phyloP scores from a whole-genome alignment of 2,888 invertebrate genomes.

The Tetragonisca angustula region DNA sequence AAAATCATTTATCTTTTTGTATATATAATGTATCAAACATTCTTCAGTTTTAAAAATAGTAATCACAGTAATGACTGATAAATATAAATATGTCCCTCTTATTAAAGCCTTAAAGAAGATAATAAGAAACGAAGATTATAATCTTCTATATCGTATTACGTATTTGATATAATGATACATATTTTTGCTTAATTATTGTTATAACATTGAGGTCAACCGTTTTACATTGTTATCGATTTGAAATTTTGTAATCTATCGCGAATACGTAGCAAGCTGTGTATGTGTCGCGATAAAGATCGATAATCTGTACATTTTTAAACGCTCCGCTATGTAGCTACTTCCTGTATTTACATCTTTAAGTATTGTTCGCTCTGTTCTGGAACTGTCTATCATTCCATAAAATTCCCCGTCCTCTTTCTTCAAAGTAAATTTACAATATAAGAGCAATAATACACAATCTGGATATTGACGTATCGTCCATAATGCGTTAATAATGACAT shows the following conservation, averaged over 20 bases:
- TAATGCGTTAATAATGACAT: background rate
- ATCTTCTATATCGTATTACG: background rate
- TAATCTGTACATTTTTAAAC: background rate
- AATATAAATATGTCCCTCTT: background rate
- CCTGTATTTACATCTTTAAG: background rate
- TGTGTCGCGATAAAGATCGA: slow-evolving; percentile 31
- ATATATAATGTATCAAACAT: background rate
- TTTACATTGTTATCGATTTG: background rate
- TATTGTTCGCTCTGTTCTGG: background rate
- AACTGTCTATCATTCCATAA: background rate
- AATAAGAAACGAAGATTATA: background rate
- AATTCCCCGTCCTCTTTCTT: background rate
- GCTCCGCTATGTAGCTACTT: background rate
- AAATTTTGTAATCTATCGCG: background rate
- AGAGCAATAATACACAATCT: background rate
- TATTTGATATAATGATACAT: background rate
- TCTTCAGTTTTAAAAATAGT: background rate
- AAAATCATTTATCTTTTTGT: background rate
- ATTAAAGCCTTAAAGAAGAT: background rate
- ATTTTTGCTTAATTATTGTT: background rate
- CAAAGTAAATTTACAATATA: too few relatives aligned
- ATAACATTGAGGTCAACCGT: background rate
- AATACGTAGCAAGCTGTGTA: slow-evolving; percentile 6
- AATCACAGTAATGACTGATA: background rate
- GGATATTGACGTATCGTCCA: background rate